Conservation (phyloP, 2,113 vertebrate genomes). For the Pomatorhinus ruficollis region DNA sequence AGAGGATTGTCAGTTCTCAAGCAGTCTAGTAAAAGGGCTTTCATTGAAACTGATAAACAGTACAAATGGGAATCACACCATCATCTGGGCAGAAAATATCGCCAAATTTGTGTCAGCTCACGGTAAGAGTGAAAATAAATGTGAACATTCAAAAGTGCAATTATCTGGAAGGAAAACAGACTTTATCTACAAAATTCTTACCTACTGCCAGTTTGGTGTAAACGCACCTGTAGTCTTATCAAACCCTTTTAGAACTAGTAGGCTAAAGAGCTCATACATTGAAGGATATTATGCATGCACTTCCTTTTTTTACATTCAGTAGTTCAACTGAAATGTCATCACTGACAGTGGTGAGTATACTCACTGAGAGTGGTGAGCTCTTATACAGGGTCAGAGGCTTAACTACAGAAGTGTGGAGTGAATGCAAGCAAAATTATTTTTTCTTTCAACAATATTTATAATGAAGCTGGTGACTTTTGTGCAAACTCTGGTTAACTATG, state of each 20-base stretch:
- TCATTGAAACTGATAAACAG: background rate
- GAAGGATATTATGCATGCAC: background rate
- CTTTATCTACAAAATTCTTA: background rate
- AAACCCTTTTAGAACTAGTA: background rate
- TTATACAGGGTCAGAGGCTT: background rate
- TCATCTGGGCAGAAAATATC: background rate
- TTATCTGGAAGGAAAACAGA: background rate
- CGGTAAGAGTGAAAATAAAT: background rate
- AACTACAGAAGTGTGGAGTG: background rate
- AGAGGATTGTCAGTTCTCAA: background rate
- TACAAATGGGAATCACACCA: background rate
- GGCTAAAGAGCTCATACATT: background rate
- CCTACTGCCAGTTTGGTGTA: background rate
- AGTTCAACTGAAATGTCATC: background rate
- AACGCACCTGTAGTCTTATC: background rate
- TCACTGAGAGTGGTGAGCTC: background rate
- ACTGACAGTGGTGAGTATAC: background rate
- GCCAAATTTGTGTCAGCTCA: background rate
- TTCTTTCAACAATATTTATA: background rate
- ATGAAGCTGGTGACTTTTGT: background rate
- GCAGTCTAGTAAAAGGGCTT: background rate
- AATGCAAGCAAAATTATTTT: background rate
- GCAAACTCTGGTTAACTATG: background rate
- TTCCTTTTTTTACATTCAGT: background rate
- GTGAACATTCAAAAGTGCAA: fast-evolving